Conservation (phyloP, 2,113 vertebrate genomes). For the Sander lucioperca region DNA sequence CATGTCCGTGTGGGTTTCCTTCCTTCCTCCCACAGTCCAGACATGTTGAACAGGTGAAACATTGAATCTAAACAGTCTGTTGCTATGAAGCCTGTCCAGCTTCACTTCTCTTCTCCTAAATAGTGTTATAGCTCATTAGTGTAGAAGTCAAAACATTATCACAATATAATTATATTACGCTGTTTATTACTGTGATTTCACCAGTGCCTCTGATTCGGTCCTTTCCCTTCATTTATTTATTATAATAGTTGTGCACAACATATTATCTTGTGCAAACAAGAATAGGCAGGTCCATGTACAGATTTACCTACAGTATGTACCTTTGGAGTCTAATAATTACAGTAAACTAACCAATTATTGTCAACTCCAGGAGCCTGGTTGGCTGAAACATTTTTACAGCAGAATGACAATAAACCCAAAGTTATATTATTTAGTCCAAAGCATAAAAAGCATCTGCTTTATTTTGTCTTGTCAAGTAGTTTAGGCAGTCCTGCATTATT, state of each 20-base stretch:
- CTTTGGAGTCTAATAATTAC: neutral
- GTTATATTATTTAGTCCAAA: neutral
- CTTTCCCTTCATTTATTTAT: neutral
- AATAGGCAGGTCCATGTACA: neutral
- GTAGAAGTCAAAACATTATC: neutral
- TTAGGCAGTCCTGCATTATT: neutral
- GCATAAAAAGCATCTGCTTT: neutral
- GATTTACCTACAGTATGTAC: neutral
- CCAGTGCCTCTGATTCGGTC: neutral
- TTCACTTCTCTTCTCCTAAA: neutral
- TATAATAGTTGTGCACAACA: neutral
- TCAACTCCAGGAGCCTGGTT: neutral
- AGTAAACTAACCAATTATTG: neutral
- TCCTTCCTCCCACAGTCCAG: slow-evolving; percentile 23
- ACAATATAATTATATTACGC: too few species aligned
- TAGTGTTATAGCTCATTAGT: neutral
- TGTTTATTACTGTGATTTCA: neutral
- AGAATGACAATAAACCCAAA: neutral
- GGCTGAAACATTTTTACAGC: neutral
- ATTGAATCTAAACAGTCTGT: neutral
- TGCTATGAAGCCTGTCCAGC: neutral
- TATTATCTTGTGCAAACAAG: neutral
- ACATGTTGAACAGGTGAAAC: slow-evolving; percentile 3
- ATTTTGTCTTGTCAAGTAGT: neutral
- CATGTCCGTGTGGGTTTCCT: slow-evolving; percentile 7